These are phyloP conservation scores for Rhynchomys soricoides DNA, from an alignment of 2,113 vertebrate species.

Conservation along the genomic window DNA sequence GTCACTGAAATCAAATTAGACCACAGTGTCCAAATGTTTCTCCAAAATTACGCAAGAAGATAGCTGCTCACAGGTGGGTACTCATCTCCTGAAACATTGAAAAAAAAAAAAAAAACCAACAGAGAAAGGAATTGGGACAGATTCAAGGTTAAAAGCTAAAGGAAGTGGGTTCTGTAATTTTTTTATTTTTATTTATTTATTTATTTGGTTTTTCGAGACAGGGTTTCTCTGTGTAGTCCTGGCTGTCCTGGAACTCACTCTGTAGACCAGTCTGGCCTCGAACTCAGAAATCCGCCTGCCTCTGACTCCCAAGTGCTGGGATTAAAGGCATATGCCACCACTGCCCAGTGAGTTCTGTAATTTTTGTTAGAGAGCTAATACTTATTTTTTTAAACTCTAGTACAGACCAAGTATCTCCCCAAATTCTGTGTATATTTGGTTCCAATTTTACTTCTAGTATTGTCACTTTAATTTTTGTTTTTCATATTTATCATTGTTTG, in stretches of 20 bases:
- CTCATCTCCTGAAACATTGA: not conserved
- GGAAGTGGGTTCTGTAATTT: not conserved
- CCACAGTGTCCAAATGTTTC: not conserved
- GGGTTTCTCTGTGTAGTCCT: too few relatives aligned
- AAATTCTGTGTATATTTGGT: not conserved
- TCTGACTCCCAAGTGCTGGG: too few relatives aligned
- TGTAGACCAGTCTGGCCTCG: too few relatives aligned
- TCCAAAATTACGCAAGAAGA: not conserved
- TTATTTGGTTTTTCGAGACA: too few relatives aligned
- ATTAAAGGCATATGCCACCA: too few relatives aligned
- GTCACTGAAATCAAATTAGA: not conserved
- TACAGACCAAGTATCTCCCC: not conserved
- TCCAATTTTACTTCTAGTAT: not conserved
- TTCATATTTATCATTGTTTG: not conserved
- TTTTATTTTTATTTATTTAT: too few relatives aligned
- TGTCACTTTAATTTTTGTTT: not conserved
- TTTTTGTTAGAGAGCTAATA: not conserved
- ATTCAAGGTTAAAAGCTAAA: too few relatives aligned
- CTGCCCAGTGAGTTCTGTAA: too few relatives aligned
- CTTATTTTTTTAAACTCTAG: constrained; percentile 1
- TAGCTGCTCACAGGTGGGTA: too few relatives aligned
- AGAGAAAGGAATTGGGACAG: not conserved
- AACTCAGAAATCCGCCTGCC: too few relatives aligned
- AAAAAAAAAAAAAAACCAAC: too few relatives aligned
- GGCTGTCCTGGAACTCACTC: too few relatives aligned